phyloP scores from a whole-genome alignment of 2,113 vertebrate genomes.

The Channa maculata region DNA sequence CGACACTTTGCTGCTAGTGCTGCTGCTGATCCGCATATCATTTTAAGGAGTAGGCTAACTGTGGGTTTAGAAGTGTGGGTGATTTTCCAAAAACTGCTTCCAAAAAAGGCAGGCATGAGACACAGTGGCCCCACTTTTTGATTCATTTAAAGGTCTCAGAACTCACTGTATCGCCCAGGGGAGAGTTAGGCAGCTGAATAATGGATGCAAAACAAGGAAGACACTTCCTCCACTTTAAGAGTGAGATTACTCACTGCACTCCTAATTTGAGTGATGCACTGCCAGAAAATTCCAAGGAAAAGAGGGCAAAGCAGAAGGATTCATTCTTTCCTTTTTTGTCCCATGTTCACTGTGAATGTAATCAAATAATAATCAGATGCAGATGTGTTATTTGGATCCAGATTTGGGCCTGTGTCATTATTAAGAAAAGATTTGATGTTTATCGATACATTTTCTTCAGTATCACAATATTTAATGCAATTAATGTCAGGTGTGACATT shows the following conservation, averaged over 20 bases:
- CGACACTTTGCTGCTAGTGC: slow-evolving; percentile 12
- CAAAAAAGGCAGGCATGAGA: slow-evolving; percentile 30
- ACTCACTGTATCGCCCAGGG: slow-evolving; percentile 58
- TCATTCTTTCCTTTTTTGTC: not conserved
- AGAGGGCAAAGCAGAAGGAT: not conserved
- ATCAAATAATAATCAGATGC: not conserved
- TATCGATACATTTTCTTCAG: no score
- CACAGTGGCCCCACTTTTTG: slow-evolving; percentile 47
- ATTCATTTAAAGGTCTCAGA: slow-evolving; percentile 71
- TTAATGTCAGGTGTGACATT: no score
- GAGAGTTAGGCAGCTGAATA: slow-evolving; percentile 66
- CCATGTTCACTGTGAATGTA: not conserved
- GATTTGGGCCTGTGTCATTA: no score
- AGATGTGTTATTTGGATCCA: not conserved
- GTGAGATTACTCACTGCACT: slow-evolving; percentile 29
- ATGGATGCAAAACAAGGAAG: slow-evolving; percentile 69
- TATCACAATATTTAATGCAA: no score
- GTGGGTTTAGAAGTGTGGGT: slow-evolving; percentile 16
- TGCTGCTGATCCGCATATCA: slow-evolving; percentile 50
- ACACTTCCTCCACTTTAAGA: slow-evolving; percentile 41
- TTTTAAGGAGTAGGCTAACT: slow-evolving; percentile 32
- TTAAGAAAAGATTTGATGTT: no score
- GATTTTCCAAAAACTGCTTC: slow-evolving; percentile 23
- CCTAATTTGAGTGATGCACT: slow-evolving; percentile 10
- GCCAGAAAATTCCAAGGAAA: slow-evolving; percentile 3